These are phyloP conservation scores for Procambarus virginalis DNA, from an alignment of 1,140 invertebrate genomes.

Conservation along the genomic window DNA sequence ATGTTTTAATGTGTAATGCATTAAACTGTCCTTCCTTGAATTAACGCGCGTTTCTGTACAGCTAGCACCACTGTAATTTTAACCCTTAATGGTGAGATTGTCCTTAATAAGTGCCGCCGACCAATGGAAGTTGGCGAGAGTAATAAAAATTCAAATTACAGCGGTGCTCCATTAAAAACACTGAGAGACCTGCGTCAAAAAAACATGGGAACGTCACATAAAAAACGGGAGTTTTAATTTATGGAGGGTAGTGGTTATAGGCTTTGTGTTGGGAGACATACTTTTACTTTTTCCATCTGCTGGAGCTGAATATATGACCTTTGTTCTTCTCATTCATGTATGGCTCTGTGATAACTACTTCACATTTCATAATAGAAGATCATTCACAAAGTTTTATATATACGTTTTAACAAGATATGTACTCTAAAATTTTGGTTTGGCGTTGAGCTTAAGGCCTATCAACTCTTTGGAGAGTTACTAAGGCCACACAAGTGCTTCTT, in stretches of 20 bases:
- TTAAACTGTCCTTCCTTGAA: slow-evolving; percentile 1
- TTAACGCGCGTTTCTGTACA: background rate
- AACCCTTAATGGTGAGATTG: slow-evolving; percentile 28
- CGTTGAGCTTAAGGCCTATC: no score
- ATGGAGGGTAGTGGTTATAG: background rate
- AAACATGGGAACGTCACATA: slow-evolving; percentile 16
- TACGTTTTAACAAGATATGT: no score
- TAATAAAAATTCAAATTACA: slow-evolving; percentile 43
- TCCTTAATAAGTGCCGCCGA: slow-evolving; percentile 19
- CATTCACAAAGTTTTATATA: no score
- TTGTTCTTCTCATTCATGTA: background rate
- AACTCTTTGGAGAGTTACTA: no score
- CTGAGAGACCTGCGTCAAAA: background rate
- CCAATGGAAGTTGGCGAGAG: slow-evolving; percentile 19
- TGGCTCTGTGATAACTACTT: no score
- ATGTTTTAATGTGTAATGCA: background rate
- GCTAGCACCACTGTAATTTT: background rate
- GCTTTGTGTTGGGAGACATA: background rate
- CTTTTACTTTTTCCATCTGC: background rate
- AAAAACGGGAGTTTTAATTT: slow-evolving; percentile 31
- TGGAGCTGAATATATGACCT: background rate
- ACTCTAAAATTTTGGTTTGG: no score
- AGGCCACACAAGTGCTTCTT: no score
- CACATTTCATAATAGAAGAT: no score
- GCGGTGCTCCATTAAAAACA: slow-evolving; percentile 28